Conservation (phyloP, 1,140 invertebrate genomes). For the Diachasma alloeum region DNA sequence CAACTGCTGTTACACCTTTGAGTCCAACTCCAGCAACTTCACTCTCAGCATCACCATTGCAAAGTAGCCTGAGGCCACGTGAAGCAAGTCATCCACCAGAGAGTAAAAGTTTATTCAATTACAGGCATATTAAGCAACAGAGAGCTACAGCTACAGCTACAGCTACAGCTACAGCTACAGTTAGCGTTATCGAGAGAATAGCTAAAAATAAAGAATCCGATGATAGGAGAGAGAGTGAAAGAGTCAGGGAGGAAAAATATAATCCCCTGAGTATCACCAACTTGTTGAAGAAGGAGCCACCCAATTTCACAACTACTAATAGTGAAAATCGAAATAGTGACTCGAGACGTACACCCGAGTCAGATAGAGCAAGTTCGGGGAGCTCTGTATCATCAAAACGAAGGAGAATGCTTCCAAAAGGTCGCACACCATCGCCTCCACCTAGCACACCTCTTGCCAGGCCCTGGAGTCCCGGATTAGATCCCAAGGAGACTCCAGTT, state of each 20-base stretch:
- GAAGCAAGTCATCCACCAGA: slow-evolving; percentile 52
- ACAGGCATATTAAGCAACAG: slow-evolving; percentile 51
- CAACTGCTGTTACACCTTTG: slow-evolving; percentile 24
- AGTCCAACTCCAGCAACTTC: slow-evolving; percentile 45
- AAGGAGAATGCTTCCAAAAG: slow-evolving; percentile 62
- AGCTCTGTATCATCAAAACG: slow-evolving; percentile 56
- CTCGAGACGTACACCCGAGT: slow-evolving; percentile 54
- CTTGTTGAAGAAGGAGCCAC: slow-evolving; percentile 71
- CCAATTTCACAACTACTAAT: slow-evolving; percentile 13
- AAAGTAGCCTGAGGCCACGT: slow-evolving; percentile 48
- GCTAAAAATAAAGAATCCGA: slow-evolving; percentile 34
- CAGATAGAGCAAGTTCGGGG: slow-evolving; percentile 54
- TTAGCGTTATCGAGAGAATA: slow-evolving; percentile 46
- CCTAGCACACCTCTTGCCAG: slow-evolving; percentile 47
- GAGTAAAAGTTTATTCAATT: slow-evolving; percentile 54
- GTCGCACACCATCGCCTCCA: slow-evolving; percentile 56
- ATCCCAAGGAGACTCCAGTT: slow-evolving; percentile 64
- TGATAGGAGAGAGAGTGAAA: slow-evolving; percentile 41
- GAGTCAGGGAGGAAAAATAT: slow-evolving; percentile 67
- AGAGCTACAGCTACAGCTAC: slow-evolving; percentile 29
- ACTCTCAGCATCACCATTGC: slow-evolving; percentile 44
- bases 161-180: slow-evolving; percentile 24
- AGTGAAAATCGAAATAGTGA: slow-evolving; percentile 40
- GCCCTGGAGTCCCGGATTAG: slow-evolving; percentile 56
- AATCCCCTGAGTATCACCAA: slow-evolving; percentile 75